These are phyloP conservation scores for Bujurquina vittata DNA, from an alignment of 2,113 vertebrate species.

Conservation along the genomic window DNA sequence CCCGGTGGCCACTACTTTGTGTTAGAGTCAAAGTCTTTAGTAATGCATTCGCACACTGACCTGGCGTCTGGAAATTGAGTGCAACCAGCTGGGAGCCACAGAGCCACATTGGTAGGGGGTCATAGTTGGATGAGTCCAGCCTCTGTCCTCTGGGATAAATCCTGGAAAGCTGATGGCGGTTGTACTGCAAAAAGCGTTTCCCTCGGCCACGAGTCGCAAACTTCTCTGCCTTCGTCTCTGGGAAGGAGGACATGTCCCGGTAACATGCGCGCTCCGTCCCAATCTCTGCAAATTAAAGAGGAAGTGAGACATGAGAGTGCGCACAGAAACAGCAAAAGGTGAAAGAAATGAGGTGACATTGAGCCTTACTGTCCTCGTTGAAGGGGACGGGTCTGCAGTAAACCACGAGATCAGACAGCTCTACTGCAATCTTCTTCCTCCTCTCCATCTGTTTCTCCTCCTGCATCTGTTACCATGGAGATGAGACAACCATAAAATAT, in stretches of 20 bases:
- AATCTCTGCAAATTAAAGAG: constrained; percentile 67
- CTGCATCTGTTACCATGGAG: constrained; percentile 77
- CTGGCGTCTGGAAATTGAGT: constrained; percentile 86
- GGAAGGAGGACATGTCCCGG: constrained; percentile 84
- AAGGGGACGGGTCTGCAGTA: constrained; percentile 83
- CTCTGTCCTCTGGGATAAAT: constrained; percentile 85
- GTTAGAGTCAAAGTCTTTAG: not conserved
- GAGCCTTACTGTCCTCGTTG: constrained; percentile 81
- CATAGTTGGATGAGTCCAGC: constrained; percentile 87
- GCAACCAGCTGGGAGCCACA: constrained; percentile 85
- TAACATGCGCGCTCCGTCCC: constrained; percentile 80
- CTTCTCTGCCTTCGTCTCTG: constrained; percentile 83
- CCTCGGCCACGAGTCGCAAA: constrained; percentile 78
- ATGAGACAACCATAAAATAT: not conserved
- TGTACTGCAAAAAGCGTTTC: constrained; percentile 82
- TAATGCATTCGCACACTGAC: constrained; percentile 52
- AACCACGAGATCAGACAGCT: constrained; percentile 82
- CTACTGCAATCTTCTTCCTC: constrained; percentile 83
- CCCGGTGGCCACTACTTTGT: not conserved
- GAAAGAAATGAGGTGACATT: not conserved
- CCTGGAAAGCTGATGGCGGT: constrained; percentile 84
- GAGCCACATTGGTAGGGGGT: constrained; percentile 85
- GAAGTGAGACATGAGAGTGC: not conserved
- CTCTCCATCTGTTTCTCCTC: constrained; percentile 85
- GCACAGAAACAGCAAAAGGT: fast-evolving